Evolutionary conservation across 2,113 vertebrate genomes (phyloP), one percentile per base, ranked within the genome.

Genomic region (Tiliqua scincoides): DNA sequence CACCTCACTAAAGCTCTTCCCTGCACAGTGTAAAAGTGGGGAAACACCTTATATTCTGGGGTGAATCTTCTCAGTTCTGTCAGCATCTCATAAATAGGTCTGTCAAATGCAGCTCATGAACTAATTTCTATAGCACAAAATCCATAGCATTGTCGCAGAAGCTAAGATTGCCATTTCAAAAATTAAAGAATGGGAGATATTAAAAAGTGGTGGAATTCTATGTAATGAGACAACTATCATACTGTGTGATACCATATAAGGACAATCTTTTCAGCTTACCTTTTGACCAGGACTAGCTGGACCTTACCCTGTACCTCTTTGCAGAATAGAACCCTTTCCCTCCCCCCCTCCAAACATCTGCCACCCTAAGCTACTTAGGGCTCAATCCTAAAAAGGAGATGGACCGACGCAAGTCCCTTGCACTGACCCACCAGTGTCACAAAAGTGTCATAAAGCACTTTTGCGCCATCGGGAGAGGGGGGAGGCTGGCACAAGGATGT

Each of bases 1-100:
- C 9, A 0, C 62, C 85, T 88, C 40, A 83, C 35, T 74, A 82
- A 73, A 59, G 83, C 67, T 93, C 89, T 74, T 88, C 76, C 48
- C 88, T 81, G 90, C 92, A 71, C 81, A 18, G 0, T 83, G 30
- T 84, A 80, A 83, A 75, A 75, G 40, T n/a, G 27, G 52, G 79
- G 82, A 76, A 63, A 54, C 54, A 79, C 83, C 0, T 1, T 30
- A 83, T 79, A 87, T 84, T 77, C 74, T 48, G 90, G n/a, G 81
- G 27, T 88, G 32, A 83, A 83, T 25, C 65, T 61, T 37, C 40
- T 90, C 72, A 32, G 0, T 89, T 83, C 73, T 77, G 65, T 71
- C 54, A 15, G 15, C 37, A 77, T n/a, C 54, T 85, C 73, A 59
- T 65, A 68, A 67, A 78, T 70, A 76, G 2, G 32, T 23, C 6